phyloP scores from a whole-genome alignment of 2,797 vertebrate genomes.

The Microctenopoma stevenorrisi region DNA sequence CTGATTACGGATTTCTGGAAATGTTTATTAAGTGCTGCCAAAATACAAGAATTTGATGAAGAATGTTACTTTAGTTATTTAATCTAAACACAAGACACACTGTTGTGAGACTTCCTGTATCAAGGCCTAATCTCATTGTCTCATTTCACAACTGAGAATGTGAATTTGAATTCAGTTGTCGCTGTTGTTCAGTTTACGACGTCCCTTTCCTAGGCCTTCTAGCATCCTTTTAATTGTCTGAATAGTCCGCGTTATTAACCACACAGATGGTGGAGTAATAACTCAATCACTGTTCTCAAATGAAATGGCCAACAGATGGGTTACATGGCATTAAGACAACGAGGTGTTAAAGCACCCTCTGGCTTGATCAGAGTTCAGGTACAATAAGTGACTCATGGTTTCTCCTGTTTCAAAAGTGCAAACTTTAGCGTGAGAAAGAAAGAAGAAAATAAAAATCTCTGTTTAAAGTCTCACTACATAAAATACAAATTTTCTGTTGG shows the following conservation, averaged over 20 bases:
- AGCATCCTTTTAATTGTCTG: too few species aligned
- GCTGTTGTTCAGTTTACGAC: too few species aligned
- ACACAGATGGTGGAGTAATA: neutral
- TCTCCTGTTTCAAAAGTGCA: neutral
- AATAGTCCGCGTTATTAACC: neutral
- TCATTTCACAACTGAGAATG: too few species aligned
- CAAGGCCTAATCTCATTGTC: too few species aligned
- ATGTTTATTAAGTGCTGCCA: too few species aligned
- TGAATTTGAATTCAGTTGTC: too few species aligned
- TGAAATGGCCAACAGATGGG: neutral
- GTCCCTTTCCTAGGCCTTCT: neutral
- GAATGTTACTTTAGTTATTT: too few species aligned
- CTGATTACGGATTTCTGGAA: too few species aligned
- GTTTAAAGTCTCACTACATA: neutral
- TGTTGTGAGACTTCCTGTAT: too few species aligned
- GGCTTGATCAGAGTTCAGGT: neutral
- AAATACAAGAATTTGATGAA: too few species aligned
- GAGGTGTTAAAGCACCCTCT: neutral
- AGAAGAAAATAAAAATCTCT: neutral
- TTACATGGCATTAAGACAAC: neutral
- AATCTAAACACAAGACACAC: too few species aligned
- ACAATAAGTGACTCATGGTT: neutral
- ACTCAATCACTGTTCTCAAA: neutral
- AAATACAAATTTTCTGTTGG: neutral
- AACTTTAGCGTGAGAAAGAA: too few species aligned